Evolutionary conservation across 1,140 invertebrate species (phyloP).

Genomic region (Bombus haemorrhoidalis): DNA sequence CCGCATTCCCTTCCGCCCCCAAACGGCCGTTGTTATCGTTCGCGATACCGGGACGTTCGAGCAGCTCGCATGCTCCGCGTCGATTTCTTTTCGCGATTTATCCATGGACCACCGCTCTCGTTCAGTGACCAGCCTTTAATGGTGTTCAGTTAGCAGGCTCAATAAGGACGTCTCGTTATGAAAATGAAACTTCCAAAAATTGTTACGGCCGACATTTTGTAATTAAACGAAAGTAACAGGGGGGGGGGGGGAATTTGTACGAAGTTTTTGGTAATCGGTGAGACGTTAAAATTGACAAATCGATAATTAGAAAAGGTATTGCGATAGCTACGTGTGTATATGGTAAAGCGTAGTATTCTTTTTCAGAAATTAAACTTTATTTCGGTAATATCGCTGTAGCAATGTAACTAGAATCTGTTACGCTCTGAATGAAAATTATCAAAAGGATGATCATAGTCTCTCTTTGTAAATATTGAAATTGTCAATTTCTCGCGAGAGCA

Average conservation of each 20-base stretch:
- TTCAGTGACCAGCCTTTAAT: not conserved
- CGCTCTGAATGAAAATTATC: not conserved
- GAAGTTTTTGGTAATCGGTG: no score
- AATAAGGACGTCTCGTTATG: not conserved
- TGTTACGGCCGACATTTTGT: no score
- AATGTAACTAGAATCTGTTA: no score
- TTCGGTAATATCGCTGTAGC: no score
- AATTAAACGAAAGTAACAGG: no score
- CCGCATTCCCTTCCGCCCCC: constrained; percentile 52
- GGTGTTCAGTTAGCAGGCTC: not conserved
- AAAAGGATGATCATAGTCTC: no score
- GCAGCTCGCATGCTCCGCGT: constrained; percentile 43
- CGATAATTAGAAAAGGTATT: no score
- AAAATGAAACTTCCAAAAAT: not conserved
- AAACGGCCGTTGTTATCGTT: constrained; percentile 55
- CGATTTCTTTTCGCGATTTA: constrained; percentile 49
- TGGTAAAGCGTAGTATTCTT: no score
- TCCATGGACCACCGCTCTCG: not conserved
- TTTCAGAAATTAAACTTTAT: no score
- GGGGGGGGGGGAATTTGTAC: no score
- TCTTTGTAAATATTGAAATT: not conserved
- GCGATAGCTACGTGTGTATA: no score
- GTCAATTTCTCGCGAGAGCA: not conserved
- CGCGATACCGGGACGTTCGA: constrained; percentile 26
- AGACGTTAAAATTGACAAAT: no score